Conservation (phyloP, 2,888 invertebrate species). For the Drosophila tanythrix region DNA sequence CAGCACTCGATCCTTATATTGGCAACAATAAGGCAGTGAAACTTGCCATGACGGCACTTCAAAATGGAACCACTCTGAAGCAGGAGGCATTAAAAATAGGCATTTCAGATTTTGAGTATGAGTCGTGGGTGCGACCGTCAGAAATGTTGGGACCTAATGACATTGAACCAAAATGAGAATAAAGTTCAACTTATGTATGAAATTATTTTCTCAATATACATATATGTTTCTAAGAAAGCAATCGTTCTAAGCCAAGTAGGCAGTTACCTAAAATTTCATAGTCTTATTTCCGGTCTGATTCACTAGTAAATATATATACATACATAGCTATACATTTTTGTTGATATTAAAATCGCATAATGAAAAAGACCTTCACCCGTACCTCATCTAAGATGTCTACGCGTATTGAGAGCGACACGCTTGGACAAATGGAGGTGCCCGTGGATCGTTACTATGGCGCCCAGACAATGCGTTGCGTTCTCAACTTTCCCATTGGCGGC, state of each 20-base stretch:
- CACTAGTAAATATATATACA: neutral
- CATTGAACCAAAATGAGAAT: neutral
- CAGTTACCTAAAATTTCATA: neutral
- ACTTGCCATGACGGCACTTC: slow-evolving; percentile 98
- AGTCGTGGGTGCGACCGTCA: slow-evolving; percentile 89
- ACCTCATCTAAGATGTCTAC: neutral
- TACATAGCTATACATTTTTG: neutral
- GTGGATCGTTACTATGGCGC: slow-evolving; percentile 96
- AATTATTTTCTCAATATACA: neutral
- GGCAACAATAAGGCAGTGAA: slow-evolving; percentile 97
- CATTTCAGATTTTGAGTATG: slow-evolving; percentile 93
- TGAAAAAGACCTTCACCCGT: neutral
- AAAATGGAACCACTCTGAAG: slow-evolving; percentile 93
- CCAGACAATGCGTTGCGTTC: slow-evolving; percentile 95
- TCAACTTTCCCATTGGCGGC: slow-evolving; percentile 98
- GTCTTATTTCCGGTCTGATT: neutral
- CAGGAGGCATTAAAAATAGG: slow-evolving; percentile 93
- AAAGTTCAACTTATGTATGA: neutral
- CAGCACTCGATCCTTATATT: slow-evolving; percentile 97
- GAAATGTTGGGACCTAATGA: slow-evolving; percentile 33
- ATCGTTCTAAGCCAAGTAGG: neutral
- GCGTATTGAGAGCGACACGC: slow-evolving; percentile 91
- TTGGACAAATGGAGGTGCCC: slow-evolving; percentile 97
- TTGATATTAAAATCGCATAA: neutral
- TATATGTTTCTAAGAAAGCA: neutral